Conservation (phyloP, 1,140 invertebrate species). For the Monomorium pharaonis region DNA sequence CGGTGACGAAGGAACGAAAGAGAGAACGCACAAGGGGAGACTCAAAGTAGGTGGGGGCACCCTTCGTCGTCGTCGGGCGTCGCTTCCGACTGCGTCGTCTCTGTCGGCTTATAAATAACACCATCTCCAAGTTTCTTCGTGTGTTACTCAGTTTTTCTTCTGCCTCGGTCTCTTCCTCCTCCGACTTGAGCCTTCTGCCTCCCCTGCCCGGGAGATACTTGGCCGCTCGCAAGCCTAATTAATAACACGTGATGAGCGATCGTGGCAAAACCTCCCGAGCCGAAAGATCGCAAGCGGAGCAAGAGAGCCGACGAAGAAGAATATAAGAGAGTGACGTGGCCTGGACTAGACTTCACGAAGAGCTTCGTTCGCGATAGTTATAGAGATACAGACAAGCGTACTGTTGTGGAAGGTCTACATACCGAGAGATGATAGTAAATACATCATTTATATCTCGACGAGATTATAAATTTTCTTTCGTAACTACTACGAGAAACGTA, state of each 20-base stretch:
- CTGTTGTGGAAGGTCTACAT: slow-evolving; percentile 21
- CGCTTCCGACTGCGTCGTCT: slow-evolving; percentile 69
- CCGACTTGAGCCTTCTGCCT: not conserved
- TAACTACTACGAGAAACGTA: not conserved
- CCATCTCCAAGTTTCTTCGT: slow-evolving; percentile 80
- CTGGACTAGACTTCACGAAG: slow-evolving; percentile 25
- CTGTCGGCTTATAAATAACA: slow-evolving; percentile 83
- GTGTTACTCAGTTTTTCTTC: slow-evolving; percentile 74
- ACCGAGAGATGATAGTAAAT: not conserved
- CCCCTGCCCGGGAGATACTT: slow-evolving; percentile 47
- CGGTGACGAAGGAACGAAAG: slow-evolving; percentile 20
- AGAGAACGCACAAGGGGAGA: slow-evolving; percentile 2
- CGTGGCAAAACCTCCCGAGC: slow-evolving; percentile 75
- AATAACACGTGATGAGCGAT: slow-evolving; percentile 84
- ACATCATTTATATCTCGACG: not conserved
- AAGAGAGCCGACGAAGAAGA: slow-evolving; percentile 16
- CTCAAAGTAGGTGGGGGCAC: slow-evolving; percentile 1
- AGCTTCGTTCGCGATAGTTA: slow-evolving; percentile 25
- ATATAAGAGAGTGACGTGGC: slow-evolving; percentile 33
- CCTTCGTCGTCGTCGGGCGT: slow-evolving; percentile 56
- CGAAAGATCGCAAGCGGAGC: slow-evolving; percentile 59
- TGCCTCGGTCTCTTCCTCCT: slow-evolving; percentile 54
- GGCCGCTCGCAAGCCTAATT: slow-evolving; percentile 78
- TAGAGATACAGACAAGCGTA: slow-evolving; percentile 19
- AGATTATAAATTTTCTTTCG: slow-evolving; percentile 12